Percentiles rank a stretch among this genome's conserved stretches.
Evolutionary conservation across 2,797 vertebrate genomes (phyloP).

Genomic region (Perodicticus potto): DNA sequence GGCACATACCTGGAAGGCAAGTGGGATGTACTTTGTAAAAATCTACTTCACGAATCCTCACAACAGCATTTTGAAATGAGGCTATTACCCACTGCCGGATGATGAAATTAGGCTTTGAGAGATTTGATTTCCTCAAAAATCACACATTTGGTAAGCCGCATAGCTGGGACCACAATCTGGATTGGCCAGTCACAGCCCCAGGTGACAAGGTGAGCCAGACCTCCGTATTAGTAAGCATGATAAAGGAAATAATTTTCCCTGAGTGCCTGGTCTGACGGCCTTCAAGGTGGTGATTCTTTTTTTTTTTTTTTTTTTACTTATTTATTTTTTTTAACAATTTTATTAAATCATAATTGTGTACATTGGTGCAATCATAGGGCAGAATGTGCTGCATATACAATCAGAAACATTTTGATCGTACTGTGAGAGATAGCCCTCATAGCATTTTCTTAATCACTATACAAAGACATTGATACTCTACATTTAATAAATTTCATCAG

Average conservation of each 20-base stretch:
- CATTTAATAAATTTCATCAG: too few species aligned
- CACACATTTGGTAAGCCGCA: background rate
- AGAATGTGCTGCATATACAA: too few species aligned
- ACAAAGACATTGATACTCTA: too few species aligned
- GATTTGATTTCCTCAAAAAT: background rate
- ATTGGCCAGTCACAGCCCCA: background rate
- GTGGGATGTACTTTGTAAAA: background rate
- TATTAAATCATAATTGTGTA: too few species aligned
- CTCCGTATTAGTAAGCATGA: background rate
- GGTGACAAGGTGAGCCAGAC: background rate
- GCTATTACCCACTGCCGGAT: background rate
- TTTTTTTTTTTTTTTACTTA: too few species aligned
- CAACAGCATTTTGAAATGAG: background rate
- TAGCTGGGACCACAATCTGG: background rate
- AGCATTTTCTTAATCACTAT: too few species aligned
- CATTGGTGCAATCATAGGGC: too few species aligned
- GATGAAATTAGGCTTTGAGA: background rate
- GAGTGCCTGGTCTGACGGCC: background rate
- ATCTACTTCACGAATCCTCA: background rate
- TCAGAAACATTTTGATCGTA: too few species aligned
- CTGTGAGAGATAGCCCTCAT: too few species aligned
- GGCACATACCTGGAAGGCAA: background rate
- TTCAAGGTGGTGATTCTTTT: background rate
- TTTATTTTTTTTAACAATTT: too few species aligned
- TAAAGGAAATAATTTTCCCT: background rate